Base-by-base conservation (phyloP, 2,113 vertebrate genomes). In the Lasiurus cinereus region DNA sequence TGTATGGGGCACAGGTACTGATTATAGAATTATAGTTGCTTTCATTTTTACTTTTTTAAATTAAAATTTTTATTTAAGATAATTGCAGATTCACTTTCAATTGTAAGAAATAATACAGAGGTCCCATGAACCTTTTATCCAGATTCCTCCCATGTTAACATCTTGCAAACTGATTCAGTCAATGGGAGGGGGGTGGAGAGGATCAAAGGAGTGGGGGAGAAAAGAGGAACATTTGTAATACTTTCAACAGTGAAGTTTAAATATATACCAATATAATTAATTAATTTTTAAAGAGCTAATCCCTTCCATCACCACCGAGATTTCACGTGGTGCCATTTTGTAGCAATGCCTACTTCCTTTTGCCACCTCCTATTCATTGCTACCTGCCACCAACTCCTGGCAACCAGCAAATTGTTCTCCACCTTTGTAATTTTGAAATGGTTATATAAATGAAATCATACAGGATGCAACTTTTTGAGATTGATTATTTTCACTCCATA, bases 21-120 rank as follows among this genome's bases (percentile, higher is more conserved):
- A 52, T 39, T 84, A 43, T 13, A 80, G 52, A 7, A n/a, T 43
- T 29, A 24, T 33, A 24, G 19, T 84, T 29, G 14, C 9, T 80
- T 90, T 62, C 39, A 36, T 76, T 76, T 77, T 62, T 48, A 29
- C 4, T 36, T 66, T 54, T 43, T 66, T 6, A 16, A 39, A n/a
- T 85, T 76, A 56, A 79, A 24, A 0, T 2, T 80, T 73, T 80
- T 76, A 33, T 76, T 66, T 77, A 54, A 78, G 43, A 19, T 76
- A n/a, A 66, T 39, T 67, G 8, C 12, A n/a, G 54, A 73, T 54
- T 83, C 27, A 66, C 5, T 62, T 67, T 33, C 36, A 79, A 14
- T 52, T 78, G 8, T 83, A 64, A 69, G 13, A 88, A 79, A 88
- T n/a, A 93, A 87, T 54, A 29, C 62, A 88, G 15, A 66, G 69